phyloP scores from a whole-genome alignment of 1,140 invertebrate genomes.

The Drosophila nigrodunni region DNA sequence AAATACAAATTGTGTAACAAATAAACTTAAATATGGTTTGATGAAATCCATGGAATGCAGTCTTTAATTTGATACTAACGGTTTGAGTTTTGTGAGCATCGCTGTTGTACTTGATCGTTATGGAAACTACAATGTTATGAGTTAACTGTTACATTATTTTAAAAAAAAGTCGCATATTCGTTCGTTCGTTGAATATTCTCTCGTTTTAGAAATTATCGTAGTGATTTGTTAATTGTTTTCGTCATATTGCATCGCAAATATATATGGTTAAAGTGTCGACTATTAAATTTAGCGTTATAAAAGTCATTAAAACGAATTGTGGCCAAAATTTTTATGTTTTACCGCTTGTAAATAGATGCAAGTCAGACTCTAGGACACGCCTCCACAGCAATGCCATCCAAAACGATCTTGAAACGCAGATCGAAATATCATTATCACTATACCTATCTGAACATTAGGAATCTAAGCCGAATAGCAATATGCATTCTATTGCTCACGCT shows the following conservation, averaged over 20 bases:
- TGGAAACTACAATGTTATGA: neutral
- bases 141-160: conserved; percentile 2
- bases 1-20: conserved; percentile 33
- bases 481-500: neutral
- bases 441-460: neutral
- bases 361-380: neutral
- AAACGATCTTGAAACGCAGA: conserved; percentile 2
- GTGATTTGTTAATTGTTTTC: conserved; percentile 13
- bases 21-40: conserved; percentile 37
- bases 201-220: conserved; percentile 2
- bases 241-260: neutral
- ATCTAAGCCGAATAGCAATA: neutral
- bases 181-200: conserved; percentile 9
- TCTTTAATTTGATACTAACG: neutral
- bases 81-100: too few species aligned
- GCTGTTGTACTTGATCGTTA: too few species aligned
- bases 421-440: neutral
- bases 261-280: conserved; percentile 8
- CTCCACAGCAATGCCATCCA: conserved; percentile 1
- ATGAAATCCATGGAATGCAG: conserved; percentile 2
- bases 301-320: neutral
- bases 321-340: conserved; percentile 21
- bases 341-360: neutral
- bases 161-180: conserved; percentile 3
- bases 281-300: conserved; percentile 6